These are phyloP conservation scores for Ameiurus melas DNA, from an alignment of 2,113 vertebrate species.

Conservation along the genomic window DNA sequence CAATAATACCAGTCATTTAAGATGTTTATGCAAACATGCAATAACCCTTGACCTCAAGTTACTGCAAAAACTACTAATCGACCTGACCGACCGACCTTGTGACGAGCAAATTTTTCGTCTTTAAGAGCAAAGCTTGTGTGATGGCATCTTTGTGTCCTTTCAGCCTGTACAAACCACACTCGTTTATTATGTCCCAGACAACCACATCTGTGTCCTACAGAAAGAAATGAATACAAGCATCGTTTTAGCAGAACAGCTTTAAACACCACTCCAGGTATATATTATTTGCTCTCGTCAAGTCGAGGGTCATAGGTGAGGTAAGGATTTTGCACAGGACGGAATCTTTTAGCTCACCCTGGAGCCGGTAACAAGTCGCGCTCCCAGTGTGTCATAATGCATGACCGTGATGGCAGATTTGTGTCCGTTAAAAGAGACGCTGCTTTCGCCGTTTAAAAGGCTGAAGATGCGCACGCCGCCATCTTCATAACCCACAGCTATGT, in stretches of 20 bases:
- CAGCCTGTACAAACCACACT: constrained; percentile 91
- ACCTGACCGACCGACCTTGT: constrained; percentile 78
- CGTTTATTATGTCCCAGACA: constrained; percentile 95
- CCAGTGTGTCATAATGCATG: constrained; percentile 85
- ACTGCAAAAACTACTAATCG: neutral
- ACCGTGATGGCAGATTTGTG: constrained; percentile 87
- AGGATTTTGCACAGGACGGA: neutral
- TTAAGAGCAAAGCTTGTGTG: constrained; percentile 85
- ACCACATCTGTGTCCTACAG: constrained; percentile 93
- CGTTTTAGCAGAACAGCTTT: neutral
- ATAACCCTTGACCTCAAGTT: neutral
- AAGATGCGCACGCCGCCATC: constrained; percentile 88
- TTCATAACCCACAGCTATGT: constrained; percentile 92
- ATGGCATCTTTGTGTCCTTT: constrained; percentile 90
- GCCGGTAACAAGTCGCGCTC: constrained; percentile 87
- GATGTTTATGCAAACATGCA: neutral
- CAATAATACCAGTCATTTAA: constrained; percentile 10
- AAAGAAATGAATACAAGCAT: neutral
- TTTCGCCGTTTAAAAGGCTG: constrained; percentile 85
- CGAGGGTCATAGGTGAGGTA: neutral
- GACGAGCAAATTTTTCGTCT: constrained; percentile 87
- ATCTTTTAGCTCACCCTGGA: constrained; percentile 77
- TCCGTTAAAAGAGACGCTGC: constrained; percentile 85
- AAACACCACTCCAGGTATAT: neutral
- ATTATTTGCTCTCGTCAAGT: neutral